Percentiles rank a stretch among this genome's conserved stretches.
These are phyloP conservation scores for Conus canariensis DNA, from an alignment of 2,888 invertebrate genomes.

Conservation along the genomic window DNA sequence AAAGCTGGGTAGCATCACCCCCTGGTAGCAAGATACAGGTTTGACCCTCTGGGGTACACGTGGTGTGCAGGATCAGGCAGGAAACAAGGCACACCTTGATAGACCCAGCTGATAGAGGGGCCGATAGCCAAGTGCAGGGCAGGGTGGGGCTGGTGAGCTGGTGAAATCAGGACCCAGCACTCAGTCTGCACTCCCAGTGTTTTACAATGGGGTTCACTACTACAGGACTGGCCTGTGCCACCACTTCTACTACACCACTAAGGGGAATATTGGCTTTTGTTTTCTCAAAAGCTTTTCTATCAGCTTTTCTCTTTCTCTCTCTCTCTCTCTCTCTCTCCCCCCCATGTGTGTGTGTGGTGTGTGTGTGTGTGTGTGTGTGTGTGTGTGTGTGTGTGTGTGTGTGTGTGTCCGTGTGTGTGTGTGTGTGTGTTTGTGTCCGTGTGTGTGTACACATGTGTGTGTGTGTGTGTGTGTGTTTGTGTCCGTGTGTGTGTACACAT, in stretches of 20 bases:
- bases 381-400: no score
- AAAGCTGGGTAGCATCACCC: slow-evolving; percentile 4
- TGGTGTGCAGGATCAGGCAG: neutral
- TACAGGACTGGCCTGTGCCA: no score
- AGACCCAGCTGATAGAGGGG: neutral
- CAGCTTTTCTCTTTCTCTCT: neutral
- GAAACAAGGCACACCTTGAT: slow-evolving; percentile 21
- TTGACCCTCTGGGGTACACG: neutral
- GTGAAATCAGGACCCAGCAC: neutral
- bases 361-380: no score
- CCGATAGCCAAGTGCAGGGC: neutral
- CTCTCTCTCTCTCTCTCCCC: neutral
- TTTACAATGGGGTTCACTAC: neutral
- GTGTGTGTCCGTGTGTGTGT: no score
- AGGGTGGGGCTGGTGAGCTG: neutral
- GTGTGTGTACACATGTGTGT: no score
- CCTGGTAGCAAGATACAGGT: neutral
- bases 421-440: no score
- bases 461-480: no score
- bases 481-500: no score
- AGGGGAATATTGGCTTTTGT: neutral
- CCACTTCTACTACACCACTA: neutral
- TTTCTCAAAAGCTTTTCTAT: neutral
- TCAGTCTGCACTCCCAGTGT: neutral
- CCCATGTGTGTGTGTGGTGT: no score